phyloP scores from a whole-genome alignment of 2,888 invertebrate genomes.

The Blomia tropicalis region DNA sequence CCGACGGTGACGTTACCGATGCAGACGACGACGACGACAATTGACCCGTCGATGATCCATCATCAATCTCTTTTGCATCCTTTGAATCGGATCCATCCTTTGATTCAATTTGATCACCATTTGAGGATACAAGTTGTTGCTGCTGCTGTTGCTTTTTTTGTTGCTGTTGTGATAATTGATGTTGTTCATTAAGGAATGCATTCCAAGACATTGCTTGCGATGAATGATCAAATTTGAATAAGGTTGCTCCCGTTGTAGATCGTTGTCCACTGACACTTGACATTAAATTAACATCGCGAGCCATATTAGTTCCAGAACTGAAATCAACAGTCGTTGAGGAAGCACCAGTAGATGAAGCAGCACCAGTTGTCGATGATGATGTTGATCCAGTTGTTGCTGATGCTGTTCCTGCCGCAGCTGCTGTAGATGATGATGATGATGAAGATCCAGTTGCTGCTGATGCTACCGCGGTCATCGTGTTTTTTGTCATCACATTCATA shows the following conservation, averaged over 20 bases:
- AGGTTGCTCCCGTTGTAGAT: slow-evolving; percentile 24
- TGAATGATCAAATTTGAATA: slow-evolving; percentile 56
- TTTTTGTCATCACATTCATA: slow-evolving; percentile 9
- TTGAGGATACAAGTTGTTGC: background rate
- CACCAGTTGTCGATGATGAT: slow-evolving; percentile 15
- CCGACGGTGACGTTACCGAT: background rate
- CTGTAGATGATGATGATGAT: too few species aligned
- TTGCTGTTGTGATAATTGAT: slow-evolving; percentile 27
- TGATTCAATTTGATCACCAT: too few species aligned
- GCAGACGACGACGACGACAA: background rate
- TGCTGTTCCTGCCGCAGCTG: background rate
- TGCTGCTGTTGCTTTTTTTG: background rate
- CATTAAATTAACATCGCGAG: background rate
- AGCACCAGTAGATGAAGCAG: slow-evolving; percentile 3
- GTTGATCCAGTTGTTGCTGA: background rate
- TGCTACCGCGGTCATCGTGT: background rate
- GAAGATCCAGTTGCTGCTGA: background rate
- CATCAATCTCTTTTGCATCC: too few species aligned
- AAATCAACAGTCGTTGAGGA: slow-evolving; percentile 17
- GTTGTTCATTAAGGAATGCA: slow-evolving; percentile 41
- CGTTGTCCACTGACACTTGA: background rate
- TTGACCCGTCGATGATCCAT: background rate
- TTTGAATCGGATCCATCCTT: background rate
- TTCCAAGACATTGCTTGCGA: slow-evolving; percentile 44
- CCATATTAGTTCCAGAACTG: background rate